Evolutionary conservation across 2,888 invertebrate genomes (phyloP).

Genomic region (Heliothis peltigera): DNA sequence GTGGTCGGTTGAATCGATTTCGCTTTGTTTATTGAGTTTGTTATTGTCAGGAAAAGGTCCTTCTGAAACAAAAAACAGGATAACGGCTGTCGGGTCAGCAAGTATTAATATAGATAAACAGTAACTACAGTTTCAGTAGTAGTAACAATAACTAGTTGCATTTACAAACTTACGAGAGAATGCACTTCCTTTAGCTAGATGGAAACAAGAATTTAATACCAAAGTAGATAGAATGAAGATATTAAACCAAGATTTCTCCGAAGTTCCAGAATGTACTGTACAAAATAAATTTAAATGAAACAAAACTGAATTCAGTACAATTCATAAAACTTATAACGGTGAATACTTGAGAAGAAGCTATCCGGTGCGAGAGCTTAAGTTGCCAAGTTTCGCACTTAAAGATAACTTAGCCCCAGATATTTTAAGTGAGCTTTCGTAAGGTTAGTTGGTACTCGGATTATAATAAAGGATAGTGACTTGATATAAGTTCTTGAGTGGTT

Average conservation of each 20-base stretch:
- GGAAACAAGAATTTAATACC: slow-evolving; percentile 11
- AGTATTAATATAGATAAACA: too few relatives aligned
- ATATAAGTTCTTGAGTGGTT: slow-evolving; percentile 9
- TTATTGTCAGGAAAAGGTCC: too few relatives aligned
- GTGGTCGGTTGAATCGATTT: too few relatives aligned
- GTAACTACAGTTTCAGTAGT: not conserved
- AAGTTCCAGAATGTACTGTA: slow-evolving; percentile 28
- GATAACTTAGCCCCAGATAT: slow-evolving; percentile 59
- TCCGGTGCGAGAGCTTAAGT: slow-evolving; percentile 51
- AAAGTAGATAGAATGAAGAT: slow-evolving; percentile 27
- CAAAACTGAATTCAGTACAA: slow-evolving; percentile 40
- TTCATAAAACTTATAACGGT: slow-evolving; percentile 50
- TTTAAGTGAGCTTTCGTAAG: slow-evolving; percentile 54
- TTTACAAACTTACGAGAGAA: not conserved
- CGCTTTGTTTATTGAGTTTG: too few relatives aligned
- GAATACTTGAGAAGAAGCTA: slow-evolving; percentile 42
- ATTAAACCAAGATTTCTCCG: slow-evolving; percentile 30
- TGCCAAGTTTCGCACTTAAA: slow-evolving; percentile 57
- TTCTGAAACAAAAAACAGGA: too few relatives aligned
- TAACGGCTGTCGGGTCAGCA: too few relatives aligned
- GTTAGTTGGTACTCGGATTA: slow-evolving; percentile 46
- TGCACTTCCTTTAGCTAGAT: slow-evolving; percentile 1
- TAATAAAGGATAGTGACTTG: slow-evolving; percentile 48
- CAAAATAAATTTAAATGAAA: slow-evolving; percentile 45
- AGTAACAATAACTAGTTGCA: not conserved